These are phyloP conservation scores for Phoxinus phoxinus DNA, from an alignment of 2,113 vertebrate genomes.

Conservation along the genomic window DNA sequence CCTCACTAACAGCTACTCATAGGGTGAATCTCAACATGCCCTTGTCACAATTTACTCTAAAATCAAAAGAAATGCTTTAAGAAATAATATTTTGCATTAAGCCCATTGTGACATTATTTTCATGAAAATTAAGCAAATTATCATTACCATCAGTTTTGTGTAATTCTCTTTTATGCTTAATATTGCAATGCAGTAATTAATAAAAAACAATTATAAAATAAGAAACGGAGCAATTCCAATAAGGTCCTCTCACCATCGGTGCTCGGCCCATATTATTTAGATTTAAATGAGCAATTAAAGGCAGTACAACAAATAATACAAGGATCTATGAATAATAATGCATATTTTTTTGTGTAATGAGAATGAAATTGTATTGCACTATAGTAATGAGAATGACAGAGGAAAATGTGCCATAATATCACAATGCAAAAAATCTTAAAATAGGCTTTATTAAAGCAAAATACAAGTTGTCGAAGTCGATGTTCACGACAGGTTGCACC, in stretches of 20 bases:
- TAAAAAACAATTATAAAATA: background rate
- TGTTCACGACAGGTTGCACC: background rate
- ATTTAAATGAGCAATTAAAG: background rate
- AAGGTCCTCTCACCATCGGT: too few relatives aligned
- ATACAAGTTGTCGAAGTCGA: background rate
- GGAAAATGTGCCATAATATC: background rate
- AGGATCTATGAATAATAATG: background rate
- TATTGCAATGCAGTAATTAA: background rate
- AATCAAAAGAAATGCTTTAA: background rate
- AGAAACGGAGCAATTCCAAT: too few relatives aligned
- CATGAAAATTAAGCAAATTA: background rate
- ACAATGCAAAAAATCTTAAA: background rate
- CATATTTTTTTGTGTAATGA: background rate
- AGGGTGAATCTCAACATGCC: background rate
- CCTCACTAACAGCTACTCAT: background rate
- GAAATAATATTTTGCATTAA: background rate
- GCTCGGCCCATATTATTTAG: too few relatives aligned
- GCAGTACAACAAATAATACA: background rate
- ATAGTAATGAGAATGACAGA: background rate
- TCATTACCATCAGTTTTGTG: background rate
- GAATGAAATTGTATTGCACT: background rate
- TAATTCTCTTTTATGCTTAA: background rate
- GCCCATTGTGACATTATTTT: background rate
- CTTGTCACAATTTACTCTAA: background rate
- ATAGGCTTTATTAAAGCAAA: background rate